Base-by-base conservation (phyloP, 2,113 vertebrate species). In the Tenrec ecaudatus region DNA sequence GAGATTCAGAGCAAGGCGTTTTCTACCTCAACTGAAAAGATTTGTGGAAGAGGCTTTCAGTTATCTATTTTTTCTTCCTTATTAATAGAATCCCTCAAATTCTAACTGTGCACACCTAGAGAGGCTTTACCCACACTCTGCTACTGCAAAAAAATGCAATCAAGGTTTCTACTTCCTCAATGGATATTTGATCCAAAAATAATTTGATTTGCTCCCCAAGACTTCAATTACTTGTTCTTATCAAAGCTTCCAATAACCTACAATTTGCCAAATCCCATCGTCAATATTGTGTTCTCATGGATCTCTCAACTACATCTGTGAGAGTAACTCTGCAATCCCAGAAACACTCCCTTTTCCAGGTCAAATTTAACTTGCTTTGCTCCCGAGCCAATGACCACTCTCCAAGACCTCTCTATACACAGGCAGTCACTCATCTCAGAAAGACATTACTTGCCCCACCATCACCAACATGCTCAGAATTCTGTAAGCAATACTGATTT, bases 271-370 rank as follows among this genome's bases (percentile, higher is more conserved):
- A 91, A 82, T 82, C 36, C 77, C 81, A 68, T 69, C 40, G 75
- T 84, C 31, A 33, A 58, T 75, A 88, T 58, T 71, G 25, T 66
- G 25, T 78, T 82, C 85, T 43, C 53, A 64, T 68, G 38, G 3
- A 68, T 33, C 60, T 93, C 16, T 86, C 10, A 62, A 25, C 17
- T 58, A 58, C 9, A 68, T 31, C 33, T 90, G 19, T 57, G 36
- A 88, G 73, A 84, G 83, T 23, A 10, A 66, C 27, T 57, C 23
- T 29, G 60, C 20, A 36, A 53, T 87, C 73, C 43, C 38, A 4
- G n/a, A 91, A 93, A 43, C 4, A 79, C 15, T 75, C 5, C 40
- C 36, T 89, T 84, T 83, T 73, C 22, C 73, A 92, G 83, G 27
- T 1, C 23, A 84, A 73, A 47, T 2, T 62, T 91, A 53, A 40